These are phyloP conservation scores for Knipowitschia caucasica DNA, from an alignment of 2,797 vertebrate species.

Conservation along the genomic window DNA sequence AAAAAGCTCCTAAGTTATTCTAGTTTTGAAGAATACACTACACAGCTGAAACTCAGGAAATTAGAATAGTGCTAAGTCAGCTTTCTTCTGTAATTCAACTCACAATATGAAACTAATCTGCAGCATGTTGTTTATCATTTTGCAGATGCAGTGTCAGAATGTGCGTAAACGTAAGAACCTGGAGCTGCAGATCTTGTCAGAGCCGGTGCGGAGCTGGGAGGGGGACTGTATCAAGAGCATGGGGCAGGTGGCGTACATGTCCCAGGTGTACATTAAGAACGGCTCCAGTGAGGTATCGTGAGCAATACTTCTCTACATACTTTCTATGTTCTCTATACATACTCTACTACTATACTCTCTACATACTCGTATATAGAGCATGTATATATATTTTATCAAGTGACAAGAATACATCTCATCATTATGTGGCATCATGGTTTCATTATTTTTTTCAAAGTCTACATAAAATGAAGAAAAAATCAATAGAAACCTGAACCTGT, in stretches of 20 bases:
- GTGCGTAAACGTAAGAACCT: slow-evolving; percentile 92
- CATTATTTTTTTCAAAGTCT: background rate
- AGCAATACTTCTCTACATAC: background rate
- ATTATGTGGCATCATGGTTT: too few species aligned
- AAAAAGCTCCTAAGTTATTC: too few species aligned
- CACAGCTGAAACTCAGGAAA: too few species aligned
- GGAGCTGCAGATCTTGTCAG: slow-evolving; percentile 94
- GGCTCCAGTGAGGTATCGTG: slow-evolving; percentile 84
- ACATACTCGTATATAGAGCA: too few species aligned
- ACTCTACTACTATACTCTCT: too few species aligned
- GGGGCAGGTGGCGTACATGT: slow-evolving; percentile 89
- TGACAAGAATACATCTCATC: too few species aligned
- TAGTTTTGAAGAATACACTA: too few species aligned
- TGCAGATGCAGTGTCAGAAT: slow-evolving; percentile 89
- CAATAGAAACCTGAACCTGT: slow-evolving; percentile 34
- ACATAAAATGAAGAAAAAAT: slow-evolving; percentile 1
- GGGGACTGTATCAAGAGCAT: slow-evolving; percentile 92
- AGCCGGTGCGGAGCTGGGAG: slow-evolving; percentile 93
- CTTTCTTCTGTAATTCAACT: too few species aligned
- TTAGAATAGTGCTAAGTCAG: too few species aligned
- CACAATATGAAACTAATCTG: too few species aligned
- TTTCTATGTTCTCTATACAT: too few species aligned
- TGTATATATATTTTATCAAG: too few species aligned
- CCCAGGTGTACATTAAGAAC: slow-evolving; percentile 87
- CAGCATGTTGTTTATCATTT: background rate